Evolutionary conservation across 2,888 invertebrate genomes (phyloP).

Genomic region (Lysandra bellargus): DNA sequence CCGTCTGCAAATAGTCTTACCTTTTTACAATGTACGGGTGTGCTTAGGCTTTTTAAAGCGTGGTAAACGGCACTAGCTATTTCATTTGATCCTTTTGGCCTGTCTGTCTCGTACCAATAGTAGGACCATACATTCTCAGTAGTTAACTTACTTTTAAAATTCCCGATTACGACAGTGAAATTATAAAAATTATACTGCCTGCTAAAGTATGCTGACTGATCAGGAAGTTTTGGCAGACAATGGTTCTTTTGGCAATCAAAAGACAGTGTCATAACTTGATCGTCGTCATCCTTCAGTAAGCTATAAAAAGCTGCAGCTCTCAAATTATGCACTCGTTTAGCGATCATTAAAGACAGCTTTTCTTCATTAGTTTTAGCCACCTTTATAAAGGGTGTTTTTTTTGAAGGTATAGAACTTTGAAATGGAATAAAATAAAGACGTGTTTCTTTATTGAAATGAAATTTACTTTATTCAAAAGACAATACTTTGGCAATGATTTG

Average conservation of each 20-base stretch:
- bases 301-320: constrained; percentile 26
- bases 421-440: constrained; percentile 35
- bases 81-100: constrained; percentile 26
- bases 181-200: constrained; percentile 28
- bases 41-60: constrained; percentile 7
- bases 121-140: constrained; percentile 24
- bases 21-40: constrained; percentile 2
- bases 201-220: neutral
- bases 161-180: constrained; percentile 22
- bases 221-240: constrained; percentile 28
- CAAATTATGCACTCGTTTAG: constrained; percentile 26
- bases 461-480: constrained; percentile 35
- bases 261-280: constrained; percentile 25
- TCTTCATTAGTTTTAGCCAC: constrained; percentile 22
- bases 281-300: constrained; percentile 23
- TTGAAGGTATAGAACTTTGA: constrained; percentile 38
- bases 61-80: constrained; percentile 30
- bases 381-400: constrained; percentile 34
- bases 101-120: constrained; percentile 28
- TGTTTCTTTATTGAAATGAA: constrained; percentile 36
- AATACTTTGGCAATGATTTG: constrained; percentile 38
- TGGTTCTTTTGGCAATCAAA: neutral
- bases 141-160: constrained; percentile 25
- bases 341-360: constrained; percentile 24
- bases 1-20: constrained; percentile 29